A percentile compares a stretch with the other conserved stretches of the same genome.
phyloP scores from a whole-genome alignment of 2,888 invertebrate species.

The Drosophila gaucha region DNA sequence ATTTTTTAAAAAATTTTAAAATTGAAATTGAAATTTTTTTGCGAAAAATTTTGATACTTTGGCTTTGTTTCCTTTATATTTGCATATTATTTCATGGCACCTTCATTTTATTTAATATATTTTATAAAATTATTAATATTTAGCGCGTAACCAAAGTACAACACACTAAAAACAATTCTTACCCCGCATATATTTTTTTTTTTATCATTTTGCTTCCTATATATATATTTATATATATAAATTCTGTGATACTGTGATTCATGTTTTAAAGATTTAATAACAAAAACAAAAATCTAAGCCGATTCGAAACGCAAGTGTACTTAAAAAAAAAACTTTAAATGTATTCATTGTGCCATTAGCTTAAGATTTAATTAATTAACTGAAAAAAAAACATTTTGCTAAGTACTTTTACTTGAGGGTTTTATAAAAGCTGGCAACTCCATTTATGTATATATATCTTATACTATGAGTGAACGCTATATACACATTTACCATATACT shows the following conservation, averaged over 20 bases:
- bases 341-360: conserved; percentile 78
- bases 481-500: too few species aligned
- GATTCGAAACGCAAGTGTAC: conserved; percentile 61
- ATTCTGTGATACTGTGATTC: conserved; percentile 60
- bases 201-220: conserved; percentile 4
- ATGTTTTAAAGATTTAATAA: conserved; percentile 25
- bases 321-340: conserved; percentile 52
- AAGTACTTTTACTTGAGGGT: conserved; percentile 37
- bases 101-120: conserved; percentile 1
- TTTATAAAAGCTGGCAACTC: conserved; percentile 1
- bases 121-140: conserved; percentile 10
- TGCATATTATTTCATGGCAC: conserved; percentile 19
- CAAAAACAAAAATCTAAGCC: conserved; percentile 6
- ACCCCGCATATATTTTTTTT: conserved; percentile 31
- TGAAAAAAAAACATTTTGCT: conserved; percentile 12
- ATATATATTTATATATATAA: conserved; percentile 10
- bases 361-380: conserved; percentile 44
- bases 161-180: conserved; percentile 42
- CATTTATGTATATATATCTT: conserved; percentile 21
- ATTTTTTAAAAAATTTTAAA: neutral
- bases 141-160: conserved; percentile 63
- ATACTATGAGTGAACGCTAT: neutral
- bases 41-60: too few species aligned
- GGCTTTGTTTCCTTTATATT: neutral
- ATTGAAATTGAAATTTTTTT: neutral